A percentile compares a stretch with the other conserved stretches of the same genome.
Conservation (phyloP, 2,797 vertebrate species). For the Sebastes elongatus region DNA sequence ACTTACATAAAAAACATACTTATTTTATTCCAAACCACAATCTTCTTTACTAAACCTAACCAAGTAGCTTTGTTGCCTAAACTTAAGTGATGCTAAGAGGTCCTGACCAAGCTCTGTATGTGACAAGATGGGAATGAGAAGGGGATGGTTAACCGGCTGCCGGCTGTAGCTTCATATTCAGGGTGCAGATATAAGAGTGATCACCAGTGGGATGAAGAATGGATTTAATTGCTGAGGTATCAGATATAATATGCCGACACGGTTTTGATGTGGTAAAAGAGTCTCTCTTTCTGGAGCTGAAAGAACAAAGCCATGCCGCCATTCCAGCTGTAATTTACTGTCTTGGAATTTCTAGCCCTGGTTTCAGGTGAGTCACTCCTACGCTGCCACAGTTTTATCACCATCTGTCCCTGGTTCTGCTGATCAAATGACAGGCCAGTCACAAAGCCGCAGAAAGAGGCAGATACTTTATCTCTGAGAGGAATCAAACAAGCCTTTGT, state of each 20-base stretch:
- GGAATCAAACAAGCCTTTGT: slow-evolving; percentile 70
- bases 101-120: background rate
- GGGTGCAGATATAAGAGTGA: background rate
- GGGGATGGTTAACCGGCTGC: background rate
- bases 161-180: background rate
- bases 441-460: slow-evolving; percentile 42
- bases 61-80: too few relatives aligned
- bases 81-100: background rate
- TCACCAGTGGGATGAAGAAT: background rate
- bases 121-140: background rate
- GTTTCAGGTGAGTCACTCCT: slow-evolving; percentile 65
- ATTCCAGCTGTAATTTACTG: slow-evolving; percentile 59
- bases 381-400: slow-evolving; percentile 50
- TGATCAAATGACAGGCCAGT: slow-evolving; percentile 70
- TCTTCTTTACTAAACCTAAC: background rate
- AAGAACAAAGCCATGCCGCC: slow-evolving; percentile 47
- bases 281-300: slow-evolving; percentile 8
- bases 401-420: slow-evolving; percentile 30
- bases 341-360: slow-evolving; percentile 52
- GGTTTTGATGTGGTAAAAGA: slow-evolving; percentile 27
- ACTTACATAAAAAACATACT: background rate
- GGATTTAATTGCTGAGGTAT: slow-evolving; percentile 20
- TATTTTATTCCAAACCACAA: background rate
- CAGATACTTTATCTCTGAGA: slow-evolving; percentile 42
- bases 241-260: background rate